Evolutionary conservation across 2,113 vertebrate species (phyloP).

Genomic region (Mus musculus): GRCm39 chr10:10310501-10311000

Average conservation of each 20-base stretch:
- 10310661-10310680: background rate
- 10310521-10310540: slow-evolving; percentile 24
- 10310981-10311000: background rate
- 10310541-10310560: background rate
- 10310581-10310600: background rate
- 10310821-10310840: background rate
- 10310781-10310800: background rate
- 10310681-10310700: background rate
- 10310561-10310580: background rate
- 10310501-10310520: background rate
- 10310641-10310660: background rate
- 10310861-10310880: background rate
- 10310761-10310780: slow-evolving; percentile 1
- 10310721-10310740: background rate
- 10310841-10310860: background rate
- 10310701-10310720: background rate
- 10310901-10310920: background rate
- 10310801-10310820: background rate
- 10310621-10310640: background rate
- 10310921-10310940: background rate
- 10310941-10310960: background rate
- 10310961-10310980: background rate
- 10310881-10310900: background rate
- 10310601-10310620: background rate
- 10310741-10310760: background rate